phyloP scores from a whole-genome alignment of 2,888 invertebrate species.

The Macaria liturata region DNA sequence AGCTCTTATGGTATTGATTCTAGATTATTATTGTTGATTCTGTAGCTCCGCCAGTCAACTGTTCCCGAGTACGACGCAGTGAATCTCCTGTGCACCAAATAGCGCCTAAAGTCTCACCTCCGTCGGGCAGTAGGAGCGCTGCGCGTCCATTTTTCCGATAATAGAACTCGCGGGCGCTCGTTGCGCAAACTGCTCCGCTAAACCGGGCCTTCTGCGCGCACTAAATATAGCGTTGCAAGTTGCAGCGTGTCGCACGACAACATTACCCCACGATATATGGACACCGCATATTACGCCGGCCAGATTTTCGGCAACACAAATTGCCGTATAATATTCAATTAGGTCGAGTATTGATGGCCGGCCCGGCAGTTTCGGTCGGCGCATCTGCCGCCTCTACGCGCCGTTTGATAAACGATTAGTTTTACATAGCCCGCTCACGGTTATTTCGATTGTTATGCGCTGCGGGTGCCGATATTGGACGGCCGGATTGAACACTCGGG shows the following conservation, averaged over 20 bases:
- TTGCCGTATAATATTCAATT: constrained; percentile 82
- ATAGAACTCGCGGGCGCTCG: constrained; percentile 65
- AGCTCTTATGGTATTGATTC: no score
- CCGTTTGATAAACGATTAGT: constrained; percentile 77
- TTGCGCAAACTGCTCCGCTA: constrained; percentile 77
- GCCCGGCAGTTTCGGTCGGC: constrained; percentile 77
- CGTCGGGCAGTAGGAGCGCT: constrained; percentile 24
- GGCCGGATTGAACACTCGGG: constrained; percentile 8
- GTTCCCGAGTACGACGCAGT: no score
- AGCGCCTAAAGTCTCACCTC: constrained; percentile 30
- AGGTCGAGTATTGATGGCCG: constrained; percentile 77
- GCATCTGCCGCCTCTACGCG: constrained; percentile 69
- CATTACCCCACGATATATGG: constrained; percentile 73
- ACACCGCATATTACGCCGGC: constrained; percentile 73
- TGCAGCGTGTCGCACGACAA: constrained; percentile 69
- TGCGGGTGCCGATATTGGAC: constrained; percentile 13
- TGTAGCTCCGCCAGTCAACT: no score
- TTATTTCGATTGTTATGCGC: constrained; percentile 40
- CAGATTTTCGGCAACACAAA: constrained; percentile 81
- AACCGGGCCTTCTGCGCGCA: constrained; percentile 53
- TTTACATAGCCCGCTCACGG: constrained; percentile 53
- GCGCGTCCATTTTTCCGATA: constrained; percentile 71
- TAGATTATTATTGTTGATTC: no score
- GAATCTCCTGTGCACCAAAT: constrained; percentile 20
- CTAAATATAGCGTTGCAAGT: constrained; percentile 65